phyloP scores from a whole-genome alignment of 2,888 invertebrate genomes.

The Drosophila quinaria region DNA sequence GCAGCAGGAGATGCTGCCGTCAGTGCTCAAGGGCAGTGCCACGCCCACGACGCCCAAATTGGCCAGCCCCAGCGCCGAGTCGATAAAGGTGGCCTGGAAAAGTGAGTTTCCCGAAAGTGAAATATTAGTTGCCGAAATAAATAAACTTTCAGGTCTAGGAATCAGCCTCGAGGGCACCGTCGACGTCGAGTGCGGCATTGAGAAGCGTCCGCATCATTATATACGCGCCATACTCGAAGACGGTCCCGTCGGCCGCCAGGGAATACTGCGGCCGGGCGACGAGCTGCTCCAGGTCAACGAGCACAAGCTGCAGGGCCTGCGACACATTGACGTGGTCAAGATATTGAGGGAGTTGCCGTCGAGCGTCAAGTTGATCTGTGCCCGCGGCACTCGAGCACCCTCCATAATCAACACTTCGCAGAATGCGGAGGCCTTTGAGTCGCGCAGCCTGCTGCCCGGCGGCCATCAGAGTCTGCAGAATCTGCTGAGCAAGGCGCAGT shows the following conservation, averaged over 20 bases:
- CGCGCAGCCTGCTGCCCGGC: constrained; percentile 93
- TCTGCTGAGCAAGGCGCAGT: constrained; percentile 96
- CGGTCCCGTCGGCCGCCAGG: constrained; percentile 97
- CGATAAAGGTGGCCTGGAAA: constrained; percentile 92
- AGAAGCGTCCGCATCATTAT: constrained; percentile 99
- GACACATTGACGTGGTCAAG: constrained; percentile 98
- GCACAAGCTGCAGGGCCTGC: constrained; percentile 94
- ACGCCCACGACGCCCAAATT: constrained; percentile 25
- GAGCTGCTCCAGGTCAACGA: constrained; percentile 99
- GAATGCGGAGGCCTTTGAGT: constrained; percentile 92
- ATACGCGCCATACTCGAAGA: constrained; percentile 98
- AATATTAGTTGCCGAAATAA: constrained; percentile 96
- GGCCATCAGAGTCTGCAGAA: constrained; percentile 93
- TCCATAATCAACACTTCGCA: constrained; percentile 92
- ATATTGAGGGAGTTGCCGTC: constrained; percentile 97
- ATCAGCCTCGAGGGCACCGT: constrained; percentile 99
- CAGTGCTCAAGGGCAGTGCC: constrained; percentile 6
- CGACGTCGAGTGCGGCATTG: constrained; percentile 98
- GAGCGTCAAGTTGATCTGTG: constrained; percentile 96
- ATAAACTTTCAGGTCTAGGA: constrained; percentile 96
- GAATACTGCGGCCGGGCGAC: constrained; percentile 96
- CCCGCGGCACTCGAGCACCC: constrained; percentile 88
- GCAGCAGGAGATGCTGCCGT: constrained; percentile 16
- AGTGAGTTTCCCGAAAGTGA: constrained; percentile 93
- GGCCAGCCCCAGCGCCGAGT: constrained; percentile 89